Conservation (phyloP, 2,888 invertebrate genomes). For the Cheilosia scutellata region DNA sequence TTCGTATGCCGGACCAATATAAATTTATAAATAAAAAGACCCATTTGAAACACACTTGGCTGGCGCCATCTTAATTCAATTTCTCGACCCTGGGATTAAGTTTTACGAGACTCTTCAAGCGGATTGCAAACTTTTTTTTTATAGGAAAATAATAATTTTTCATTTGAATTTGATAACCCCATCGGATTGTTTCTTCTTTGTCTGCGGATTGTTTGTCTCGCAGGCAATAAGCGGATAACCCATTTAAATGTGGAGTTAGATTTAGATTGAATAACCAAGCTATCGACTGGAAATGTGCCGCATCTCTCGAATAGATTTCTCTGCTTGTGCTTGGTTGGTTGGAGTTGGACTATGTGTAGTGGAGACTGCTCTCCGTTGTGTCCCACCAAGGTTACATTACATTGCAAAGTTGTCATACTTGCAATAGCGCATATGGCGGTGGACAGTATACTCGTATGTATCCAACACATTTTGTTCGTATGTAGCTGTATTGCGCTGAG, state of each 20-base stretch:
- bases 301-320: slow-evolving; percentile 37
- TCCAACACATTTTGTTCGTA: slow-evolving; percentile 38
- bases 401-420: slow-evolving; percentile 43
- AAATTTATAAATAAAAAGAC: slow-evolving; percentile 28
- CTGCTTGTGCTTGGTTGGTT: slow-evolving; percentile 2
- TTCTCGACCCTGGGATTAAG: slow-evolving; percentile 48
- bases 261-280: slow-evolving; percentile 49
- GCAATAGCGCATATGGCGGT: slow-evolving; percentile 36
- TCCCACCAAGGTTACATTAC: slow-evolving; percentile 56
- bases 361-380: background rate
- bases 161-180: slow-evolving; percentile 61
- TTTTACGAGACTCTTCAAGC: slow-evolving; percentile 43
- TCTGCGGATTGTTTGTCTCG: slow-evolving; percentile 20
- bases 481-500: slow-evolving; percentile 53
- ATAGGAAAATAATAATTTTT: slow-evolving; percentile 52
- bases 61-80: slow-evolving; percentile 60
- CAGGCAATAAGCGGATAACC: slow-evolving; percentile 35
- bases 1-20: background rate
- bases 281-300: slow-evolving; percentile 45
- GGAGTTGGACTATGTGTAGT: background rate
- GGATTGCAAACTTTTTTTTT: slow-evolving; percentile 52
- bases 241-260: slow-evolving; percentile 36
- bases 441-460: slow-evolving; percentile 3
- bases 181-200: slow-evolving; percentile 16
- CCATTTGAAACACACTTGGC: slow-evolving; percentile 23